Base-by-base conservation (phyloP, 2,888 invertebrate species). In the Rotaria sp. region DNA sequence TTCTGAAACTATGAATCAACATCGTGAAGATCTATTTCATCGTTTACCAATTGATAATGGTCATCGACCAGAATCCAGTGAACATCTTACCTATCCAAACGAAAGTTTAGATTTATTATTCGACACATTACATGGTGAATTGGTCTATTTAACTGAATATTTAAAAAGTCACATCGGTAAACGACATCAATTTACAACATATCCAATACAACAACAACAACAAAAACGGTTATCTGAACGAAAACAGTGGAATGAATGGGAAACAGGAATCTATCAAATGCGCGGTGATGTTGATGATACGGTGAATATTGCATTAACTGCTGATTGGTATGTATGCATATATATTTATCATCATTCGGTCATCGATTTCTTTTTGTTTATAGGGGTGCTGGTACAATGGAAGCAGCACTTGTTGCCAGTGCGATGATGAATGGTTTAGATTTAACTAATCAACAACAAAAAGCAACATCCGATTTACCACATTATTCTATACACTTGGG, bases 221-320 rank as follows among this genome's bases (percentile, higher is more conserved):
- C 15, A 38, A 5, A 3, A 35, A 45, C 5, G 45, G 45, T 45
- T 45, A 45, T 45, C 45, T 24, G n/a, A 74, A 18, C 2, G 7
- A 18, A 74, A 74, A 74, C 35, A 74, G 35, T 74, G 74, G 74
- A 74, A 74, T 30, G 74, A 74, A 74, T 74, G 74, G 74, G 74
- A 74, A 35, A 74, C 21, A 38, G 74, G 74, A 35, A 74, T 74
- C 5, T 74, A 74, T 38, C 10, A 38, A 74, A 74, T 74, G 74
- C 21, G 5, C 11, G 74, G 74, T 2, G 74, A 74, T 38, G 74
- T 4, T 7, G 38, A 74, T 38, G 74, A n/a, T 4, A 35, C 74
- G 35, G 24, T 74, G 10, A 74, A 74, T 38, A 74, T 74, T 38
- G 38, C 35, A 4, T 30, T 74, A 38, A 35, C 74, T 38, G 18